Evolutionary conservation across 2,113 vertebrate species (phyloP).

Genomic region (Paratilapia polleni): DNA sequence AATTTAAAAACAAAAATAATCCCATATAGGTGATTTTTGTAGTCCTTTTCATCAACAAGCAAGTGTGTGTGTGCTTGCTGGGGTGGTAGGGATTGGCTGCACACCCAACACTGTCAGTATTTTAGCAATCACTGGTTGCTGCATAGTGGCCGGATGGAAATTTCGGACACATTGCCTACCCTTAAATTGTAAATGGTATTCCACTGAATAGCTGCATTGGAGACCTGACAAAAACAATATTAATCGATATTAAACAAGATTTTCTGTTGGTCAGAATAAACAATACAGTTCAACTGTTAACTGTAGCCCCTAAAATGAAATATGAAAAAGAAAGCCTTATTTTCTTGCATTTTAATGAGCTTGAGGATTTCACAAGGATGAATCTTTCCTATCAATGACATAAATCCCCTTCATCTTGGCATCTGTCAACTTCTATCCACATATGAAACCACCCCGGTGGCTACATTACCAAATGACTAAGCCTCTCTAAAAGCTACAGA

Average conservation of each 20-base stretch:
- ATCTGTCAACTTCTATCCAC: constrained; percentile 49
- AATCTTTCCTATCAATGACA: constrained; percentile 28
- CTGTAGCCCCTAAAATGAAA: neutral
- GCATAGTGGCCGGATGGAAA: neutral
- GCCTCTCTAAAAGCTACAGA: constrained; percentile 40
- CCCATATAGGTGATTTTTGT: neutral
- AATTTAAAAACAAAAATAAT: neutral
- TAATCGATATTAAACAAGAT: neutral
- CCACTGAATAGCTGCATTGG: neutral
- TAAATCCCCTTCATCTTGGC: constrained; percentile 30
- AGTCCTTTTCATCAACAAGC: neutral
- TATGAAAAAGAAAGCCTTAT: neutral
- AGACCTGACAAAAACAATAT: neutral
- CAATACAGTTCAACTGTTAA: neutral
- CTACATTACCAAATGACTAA: constrained; percentile 45
- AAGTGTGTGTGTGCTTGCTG: neutral
- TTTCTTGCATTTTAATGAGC: constrained; percentile 5
- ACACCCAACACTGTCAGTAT: neutral
- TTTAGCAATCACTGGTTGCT: neutral
- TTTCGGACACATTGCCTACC: neutral
- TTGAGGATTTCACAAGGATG: constrained; percentile 15
- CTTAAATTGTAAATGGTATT: neutral
- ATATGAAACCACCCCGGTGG: constrained; percentile 34
- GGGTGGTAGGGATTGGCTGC: neutral
- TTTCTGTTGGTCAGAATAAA: neutral